A percentile compares a stretch with the other conserved stretches of the same genome.
phyloP scores from a whole-genome alignment of 2,888 invertebrate species.

The Petrolisthes manimaculis region DNA sequence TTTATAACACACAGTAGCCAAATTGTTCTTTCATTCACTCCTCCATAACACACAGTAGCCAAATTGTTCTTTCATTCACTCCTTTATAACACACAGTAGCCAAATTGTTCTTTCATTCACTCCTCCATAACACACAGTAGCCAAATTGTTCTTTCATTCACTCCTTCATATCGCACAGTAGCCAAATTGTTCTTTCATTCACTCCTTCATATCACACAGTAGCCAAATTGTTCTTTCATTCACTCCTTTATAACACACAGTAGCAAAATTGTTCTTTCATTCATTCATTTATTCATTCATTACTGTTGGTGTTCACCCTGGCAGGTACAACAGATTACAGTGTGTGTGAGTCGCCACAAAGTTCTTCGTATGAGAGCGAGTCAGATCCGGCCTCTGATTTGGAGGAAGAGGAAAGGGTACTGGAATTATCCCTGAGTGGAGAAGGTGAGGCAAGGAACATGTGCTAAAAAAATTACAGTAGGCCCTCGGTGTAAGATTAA shows the following conservation, averaged over 20 bases:
- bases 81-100: not conserved
- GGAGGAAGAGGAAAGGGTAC: slow-evolving; percentile 37
- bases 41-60: too few relatives aligned
- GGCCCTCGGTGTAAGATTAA: too few relatives aligned
- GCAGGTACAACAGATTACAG: slow-evolving; percentile 65
- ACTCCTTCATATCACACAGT: not conserved
- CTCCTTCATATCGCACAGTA: not conserved
- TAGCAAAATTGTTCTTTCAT: not conserved
- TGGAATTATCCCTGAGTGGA: slow-evolving; percentile 2
- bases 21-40: not conserved
- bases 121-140: not conserved
- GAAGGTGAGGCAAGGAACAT: slow-evolving; percentile 18
- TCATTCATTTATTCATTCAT: not conserved
- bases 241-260: not conserved
- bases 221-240: not conserved
- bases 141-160: not conserved
- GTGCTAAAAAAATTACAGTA: too few relatives aligned
- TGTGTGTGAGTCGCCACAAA: slow-evolving; percentile 62
- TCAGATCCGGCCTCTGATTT: slow-evolving; percentile 45
- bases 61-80: too few relatives aligned
- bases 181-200: not conserved
- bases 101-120: not conserved
- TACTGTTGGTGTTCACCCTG: not conserved
- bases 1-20: not conserved
- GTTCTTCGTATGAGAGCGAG: slow-evolving; percentile 53